A percentile compares a stretch with the other conserved stretches of the same genome.
Conservation (phyloP, 2,113 vertebrate genomes). For the Piliocolobus tephrosceles region DNA sequence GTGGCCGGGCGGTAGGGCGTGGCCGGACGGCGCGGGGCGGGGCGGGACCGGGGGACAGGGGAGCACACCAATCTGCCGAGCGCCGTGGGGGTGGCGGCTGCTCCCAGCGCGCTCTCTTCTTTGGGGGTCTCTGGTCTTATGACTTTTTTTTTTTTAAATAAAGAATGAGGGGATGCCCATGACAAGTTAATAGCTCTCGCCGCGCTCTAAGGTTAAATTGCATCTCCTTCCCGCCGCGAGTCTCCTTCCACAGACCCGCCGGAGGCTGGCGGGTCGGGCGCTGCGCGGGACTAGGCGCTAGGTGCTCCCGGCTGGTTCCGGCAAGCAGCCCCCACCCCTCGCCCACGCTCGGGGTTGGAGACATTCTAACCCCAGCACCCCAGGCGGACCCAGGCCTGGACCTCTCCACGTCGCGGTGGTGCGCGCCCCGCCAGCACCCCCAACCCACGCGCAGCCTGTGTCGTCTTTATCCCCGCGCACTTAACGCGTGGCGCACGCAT, state of each 20-base stretch:
- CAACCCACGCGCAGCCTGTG: not conserved
- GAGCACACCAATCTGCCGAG: not conserved
- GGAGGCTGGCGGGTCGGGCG: not conserved
- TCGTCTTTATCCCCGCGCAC: not conserved
- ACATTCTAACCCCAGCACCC: not conserved
- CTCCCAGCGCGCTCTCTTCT: conserved; percentile 32
- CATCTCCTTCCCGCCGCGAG: not conserved
- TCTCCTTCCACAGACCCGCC: not conserved
- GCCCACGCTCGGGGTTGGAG: not conserved
- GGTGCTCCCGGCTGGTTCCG: not conserved
- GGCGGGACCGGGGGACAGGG: conserved; percentile 67
- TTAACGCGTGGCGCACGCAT: not conserved
- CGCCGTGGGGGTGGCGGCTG: not conserved
- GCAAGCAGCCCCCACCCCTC: not conserved
- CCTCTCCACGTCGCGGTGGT: too few species aligned
- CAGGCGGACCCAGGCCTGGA: rapidly evolving
- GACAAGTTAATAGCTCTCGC: conserved; percentile 73
- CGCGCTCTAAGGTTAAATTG: not conserved
- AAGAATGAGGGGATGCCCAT: conserved; percentile 84
- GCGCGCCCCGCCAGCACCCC: not conserved
- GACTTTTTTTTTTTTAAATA: conserved; percentile 60
- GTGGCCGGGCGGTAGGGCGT: conserved; percentile 74
- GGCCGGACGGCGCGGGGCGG: conserved; percentile 68
- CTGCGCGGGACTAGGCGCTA: not conserved
- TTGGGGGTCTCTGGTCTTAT: conserved; percentile 69